Base-by-base conservation (phyloP, 2,797 vertebrate species). In the Percopsis omiscomaycus region DNA sequence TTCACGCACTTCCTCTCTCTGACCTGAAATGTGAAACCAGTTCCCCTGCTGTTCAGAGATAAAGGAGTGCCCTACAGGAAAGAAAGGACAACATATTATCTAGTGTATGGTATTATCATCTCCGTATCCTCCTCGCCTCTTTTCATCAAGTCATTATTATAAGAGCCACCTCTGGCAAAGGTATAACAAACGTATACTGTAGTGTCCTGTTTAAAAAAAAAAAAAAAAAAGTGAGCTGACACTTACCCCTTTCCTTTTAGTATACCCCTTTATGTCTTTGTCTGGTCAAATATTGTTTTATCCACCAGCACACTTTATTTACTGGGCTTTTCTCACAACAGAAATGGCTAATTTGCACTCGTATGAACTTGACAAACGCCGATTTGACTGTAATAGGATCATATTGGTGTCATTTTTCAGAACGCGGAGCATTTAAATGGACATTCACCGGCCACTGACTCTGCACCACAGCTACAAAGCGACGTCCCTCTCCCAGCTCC, bases 341-440 rank as follows among this genome's bases (percentile, higher is more conserved):
- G 0, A 46, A 51, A 55, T 48, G 5, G 3, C 9, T 11, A 11
- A 48, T 14, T 3, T 9, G 13, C 47, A 11, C 44, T 45, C 44
- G 3, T 3, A 52, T 22, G 50, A 22, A 22, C 22, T 27, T 29
- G 29, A 54, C 52, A 54, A 30, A 8, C 47, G 13, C 12, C 55
- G n/a, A 11, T 51, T 61, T 60, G 37, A 14, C n/a, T 50, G 8
- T 55, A 1, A 13, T n/a, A 32, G 29, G 30, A 51, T 22, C 62
- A 0, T 15, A 59, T 11, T 3, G 49, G 48, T 51, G 2, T 51
- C 51, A 13, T 28, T 22, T 69, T 59, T 3, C 49, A 92, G 90
- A 84, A 77, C 71, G 78, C 84, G 11, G 8, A 49, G 47, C 82
- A 91, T 51, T 15, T 42, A 9, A 92, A 89, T 3, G 85, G 88